These are phyloP conservation scores for Dissostichus mawsoni DNA, from an alignment of 2,113 vertebrate species.

Conservation along the genomic window DNA sequence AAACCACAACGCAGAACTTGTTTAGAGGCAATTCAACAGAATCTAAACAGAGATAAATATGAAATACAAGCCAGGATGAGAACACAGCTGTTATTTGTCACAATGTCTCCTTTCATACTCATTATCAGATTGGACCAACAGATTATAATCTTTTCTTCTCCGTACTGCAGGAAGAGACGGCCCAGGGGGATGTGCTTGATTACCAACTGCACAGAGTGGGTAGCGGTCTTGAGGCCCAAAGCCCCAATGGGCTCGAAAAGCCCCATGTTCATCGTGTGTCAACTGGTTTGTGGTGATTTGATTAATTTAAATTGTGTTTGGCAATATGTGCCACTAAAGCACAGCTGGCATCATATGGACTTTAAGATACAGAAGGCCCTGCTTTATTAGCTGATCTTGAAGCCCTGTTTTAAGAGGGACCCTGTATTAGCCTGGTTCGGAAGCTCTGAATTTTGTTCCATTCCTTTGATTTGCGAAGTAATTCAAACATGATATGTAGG, in stretches of 20 bases:
- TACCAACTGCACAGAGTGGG: not conserved
- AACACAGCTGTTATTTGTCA: conserved; percentile 64
- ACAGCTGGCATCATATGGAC: not conserved
- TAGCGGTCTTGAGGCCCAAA: not conserved
- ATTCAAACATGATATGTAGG: too few relatives aligned
- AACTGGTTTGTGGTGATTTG: not conserved
- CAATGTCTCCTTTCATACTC: conserved; percentile 9
- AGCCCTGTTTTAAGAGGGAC: not conserved
- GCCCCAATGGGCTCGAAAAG: not conserved
- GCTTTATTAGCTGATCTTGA: not conserved
- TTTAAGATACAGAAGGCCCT: not conserved
- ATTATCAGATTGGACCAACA: conserved; percentile 34
- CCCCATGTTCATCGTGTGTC: not conserved
- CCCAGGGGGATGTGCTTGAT: conserved; percentile 3
- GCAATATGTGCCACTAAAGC: not conserved
- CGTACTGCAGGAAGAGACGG: conserved; percentile 19
- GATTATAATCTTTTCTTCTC: conserved; percentile 32
- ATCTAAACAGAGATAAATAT: conserved; percentile 49
- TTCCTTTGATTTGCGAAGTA: too few relatives aligned
- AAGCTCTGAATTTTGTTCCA: too few relatives aligned
- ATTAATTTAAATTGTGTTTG: not conserved
- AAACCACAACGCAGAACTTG: conserved; percentile 56
- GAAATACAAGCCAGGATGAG: conserved; percentile 53
- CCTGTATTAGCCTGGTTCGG: too few relatives aligned
- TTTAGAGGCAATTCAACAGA: conserved; percentile 52